Percentiles rank a stretch among this genome's conserved stretches.
These are phyloP conservation scores for Dreissena polymorpha DNA, from an alignment of 1,140 invertebrate species.

Conservation along the genomic window DNA sequence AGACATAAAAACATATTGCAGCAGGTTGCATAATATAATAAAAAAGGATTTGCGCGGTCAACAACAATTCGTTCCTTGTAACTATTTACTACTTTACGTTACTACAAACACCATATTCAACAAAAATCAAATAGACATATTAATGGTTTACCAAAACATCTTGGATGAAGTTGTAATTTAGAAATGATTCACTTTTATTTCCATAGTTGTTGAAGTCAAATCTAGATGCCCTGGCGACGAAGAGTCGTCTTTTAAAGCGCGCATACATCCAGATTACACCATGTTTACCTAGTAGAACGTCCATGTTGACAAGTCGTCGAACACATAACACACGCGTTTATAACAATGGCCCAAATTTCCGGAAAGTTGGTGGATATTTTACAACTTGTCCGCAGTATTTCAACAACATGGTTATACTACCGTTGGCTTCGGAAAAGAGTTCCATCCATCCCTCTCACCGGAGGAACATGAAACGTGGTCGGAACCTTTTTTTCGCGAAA, in stretches of 20 bases:
- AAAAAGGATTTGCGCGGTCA: no score
- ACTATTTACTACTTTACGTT: no score
- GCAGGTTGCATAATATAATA: no score
- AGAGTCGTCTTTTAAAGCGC: constrained; percentile 83
- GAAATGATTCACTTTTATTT: no score
- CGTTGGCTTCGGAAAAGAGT: constrained; percentile 45
- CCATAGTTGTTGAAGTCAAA: constrained; percentile 80
- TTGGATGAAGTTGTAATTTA: no score
- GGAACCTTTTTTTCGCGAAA: constrained; percentile 10
- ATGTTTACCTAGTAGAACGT: constrained; percentile 71
- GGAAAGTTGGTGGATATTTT: constrained; percentile 48
- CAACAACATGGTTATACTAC: constrained; percentile 42
- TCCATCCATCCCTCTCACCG: no score
- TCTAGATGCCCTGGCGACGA: constrained; percentile 84
- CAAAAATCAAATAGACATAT: no score
- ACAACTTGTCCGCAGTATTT: constrained; percentile 52
- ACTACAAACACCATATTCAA: no score
- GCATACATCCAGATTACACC: constrained; percentile 83
- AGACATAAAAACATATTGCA: no score
- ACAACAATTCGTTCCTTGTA: no score
- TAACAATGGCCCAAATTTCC: constrained; percentile 29
- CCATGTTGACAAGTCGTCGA: constrained; percentile 39
- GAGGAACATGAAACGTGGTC: constrained; percentile 20
- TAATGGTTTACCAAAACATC: no score
- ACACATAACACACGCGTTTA: constrained; percentile 45